Percentiles rank a stretch among this genome's conserved stretches.
Conservation (phyloP, 1,140 invertebrate genomes). For the Cataglyphis hispanica region DNA sequence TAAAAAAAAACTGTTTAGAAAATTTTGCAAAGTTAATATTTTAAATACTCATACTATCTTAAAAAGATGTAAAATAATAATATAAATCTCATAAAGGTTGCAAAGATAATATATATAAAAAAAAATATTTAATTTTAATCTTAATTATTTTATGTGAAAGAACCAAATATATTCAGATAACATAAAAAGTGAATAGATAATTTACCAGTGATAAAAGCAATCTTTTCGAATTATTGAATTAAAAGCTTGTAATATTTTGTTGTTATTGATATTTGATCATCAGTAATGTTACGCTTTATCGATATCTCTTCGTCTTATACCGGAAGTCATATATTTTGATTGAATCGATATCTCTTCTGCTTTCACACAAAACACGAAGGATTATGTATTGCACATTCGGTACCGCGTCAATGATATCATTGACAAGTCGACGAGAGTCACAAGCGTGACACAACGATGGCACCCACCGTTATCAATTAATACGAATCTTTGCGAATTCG, state of each 20-base stretch:
- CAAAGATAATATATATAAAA: background rate
- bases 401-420: slow-evolving; percentile 23
- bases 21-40: background rate
- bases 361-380: background rate
- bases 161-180: background rate
- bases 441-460: slow-evolving; percentile 15
- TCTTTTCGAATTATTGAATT: background rate
- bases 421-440: slow-evolving; percentile 19
- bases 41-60: too few species aligned
- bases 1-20: background rate
- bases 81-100: background rate
- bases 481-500: slow-evolving; percentile 25
- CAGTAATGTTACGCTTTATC: background rate
- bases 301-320: slow-evolving; percentile 25
- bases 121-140: background rate
- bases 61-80: background rate
- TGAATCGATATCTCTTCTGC: slow-evolving; percentile 10
- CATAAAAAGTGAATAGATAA: background rate
- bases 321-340: background rate
- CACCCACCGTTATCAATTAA: slow-evolving; percentile 40
- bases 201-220: background rate
- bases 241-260: background rate
- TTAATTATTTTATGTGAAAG: background rate
- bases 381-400: background rate
- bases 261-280: background rate